Evolutionary conservation across 2,113 vertebrate species (phyloP).

Genomic region (Pagrus major): DNA sequence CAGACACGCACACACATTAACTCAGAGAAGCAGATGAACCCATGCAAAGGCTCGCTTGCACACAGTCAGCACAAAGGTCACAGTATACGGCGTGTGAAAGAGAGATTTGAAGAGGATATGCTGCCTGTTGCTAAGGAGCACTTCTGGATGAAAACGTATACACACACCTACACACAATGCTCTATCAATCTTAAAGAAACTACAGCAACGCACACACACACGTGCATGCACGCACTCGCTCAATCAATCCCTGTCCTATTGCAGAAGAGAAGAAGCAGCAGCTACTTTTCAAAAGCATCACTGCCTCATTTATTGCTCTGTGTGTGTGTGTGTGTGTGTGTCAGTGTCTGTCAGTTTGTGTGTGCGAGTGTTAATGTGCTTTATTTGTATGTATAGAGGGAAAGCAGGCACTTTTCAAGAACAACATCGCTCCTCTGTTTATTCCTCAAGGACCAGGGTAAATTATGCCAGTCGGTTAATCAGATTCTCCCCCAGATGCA

Average conservation of each 20-base stretch:
- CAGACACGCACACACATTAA: conserved; percentile 11
- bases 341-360: background rate
- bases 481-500: conserved; percentile 64
- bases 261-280: conserved; percentile 11
- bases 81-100: conserved; percentile 44
- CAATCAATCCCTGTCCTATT: conserved; percentile 38
- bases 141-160: conserved; percentile 32
- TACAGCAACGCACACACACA: conserved; percentile 18
- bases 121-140: conserved; percentile 82
- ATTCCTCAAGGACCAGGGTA: conserved; percentile 56
- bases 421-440: conserved; percentile 36
- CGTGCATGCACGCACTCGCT: background rate
- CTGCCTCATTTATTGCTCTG: conserved; percentile 21
- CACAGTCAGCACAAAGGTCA: conserved; percentile 73
- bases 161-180: conserved; percentile 60
- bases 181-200: conserved; percentile 60
- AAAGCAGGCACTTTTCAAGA: conserved; percentile 46
- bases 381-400: conserved; percentile 31
- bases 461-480: conserved; percentile 72
- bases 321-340: conserved; percentile 2
- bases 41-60: conserved; percentile 43
- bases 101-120: conserved; percentile 72
- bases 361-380: background rate
- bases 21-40: conserved; percentile 46
- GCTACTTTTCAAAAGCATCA: conserved; percentile 46